Evolutionary conservation across 2,113 vertebrate genomes (phyloP), one percentile per base, ranked within the genome.

Genomic region (Saimiri boliviensis): DNA sequence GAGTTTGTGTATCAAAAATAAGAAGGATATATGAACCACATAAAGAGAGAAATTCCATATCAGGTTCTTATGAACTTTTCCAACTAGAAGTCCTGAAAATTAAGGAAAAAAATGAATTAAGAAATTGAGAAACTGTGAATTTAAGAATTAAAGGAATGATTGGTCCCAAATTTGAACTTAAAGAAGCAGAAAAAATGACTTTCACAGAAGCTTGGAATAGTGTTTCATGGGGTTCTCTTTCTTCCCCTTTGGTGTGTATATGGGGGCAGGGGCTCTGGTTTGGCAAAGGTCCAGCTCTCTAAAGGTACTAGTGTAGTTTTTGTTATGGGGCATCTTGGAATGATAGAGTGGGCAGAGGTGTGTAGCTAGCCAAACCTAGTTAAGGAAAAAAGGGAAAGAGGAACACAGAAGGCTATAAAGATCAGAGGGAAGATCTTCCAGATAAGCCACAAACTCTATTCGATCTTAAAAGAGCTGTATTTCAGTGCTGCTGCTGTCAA

Each of bases 21-120:
- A 96, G 89, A 96, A 88, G 76, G 82, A 96, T 93, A 95, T 97
- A 96, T 88, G 81, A 95, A 83, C 52, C 68, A 66, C 80, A 91
- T 52, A 94, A 91, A 80, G 37, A 86, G 25, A 91, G 27, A 85
- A 86, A 93, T 96, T 95, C 40, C 54, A 66, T 93, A 35, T 10
- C 47, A 73, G 8, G 86, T 93, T 63, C n/a, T 71, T 96, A 45
- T 86, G 58, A 91, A 27, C 27, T 68, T 96, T 96, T 94, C 79
- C 32, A 11, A 95, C 25, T 30, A 80, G 45, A 87, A 87, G 42
- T 49, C 54, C 77, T 68, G 25, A 73, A 95, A 96, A 93, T 93
- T 95, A 95, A 93, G 73, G 80, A 96, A 94, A 97, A 91, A 95
- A 17, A 88, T 83, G 32, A 86, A 95, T 79, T 87, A 92, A 92